These are phyloP conservation scores for Plotosus lineatus DNA, from an alignment of 2,113 vertebrate species.

Conservation along the genomic window DNA sequence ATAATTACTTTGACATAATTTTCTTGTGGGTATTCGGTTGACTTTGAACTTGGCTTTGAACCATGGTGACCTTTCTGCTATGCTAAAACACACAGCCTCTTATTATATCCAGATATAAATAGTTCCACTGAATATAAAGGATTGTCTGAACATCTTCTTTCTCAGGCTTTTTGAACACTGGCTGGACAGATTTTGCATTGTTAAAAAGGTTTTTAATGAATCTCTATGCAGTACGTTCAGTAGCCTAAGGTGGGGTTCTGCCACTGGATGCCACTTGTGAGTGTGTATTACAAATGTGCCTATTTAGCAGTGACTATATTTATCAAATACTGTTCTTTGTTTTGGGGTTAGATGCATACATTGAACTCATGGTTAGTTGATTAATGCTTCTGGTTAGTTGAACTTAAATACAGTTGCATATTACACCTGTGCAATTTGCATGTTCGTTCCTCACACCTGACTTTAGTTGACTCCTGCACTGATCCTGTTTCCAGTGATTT, in stretches of 20 bases:
- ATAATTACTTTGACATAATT: constrained; percentile 47
- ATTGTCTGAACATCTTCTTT: constrained; percentile 47
- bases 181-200: constrained; percentile 29
- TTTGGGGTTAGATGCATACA: background rate
- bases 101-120: constrained; percentile 55
- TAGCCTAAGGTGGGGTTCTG: constrained; percentile 49
- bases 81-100: constrained; percentile 52
- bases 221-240: constrained; percentile 38
- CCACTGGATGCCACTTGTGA: constrained; percentile 39
- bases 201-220: constrained; percentile 11
- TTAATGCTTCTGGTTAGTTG: background rate
- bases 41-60: constrained; percentile 46
- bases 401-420: constrained; percentile 6
- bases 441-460: background rate
- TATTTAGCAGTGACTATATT: background rate
- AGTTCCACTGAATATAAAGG: constrained; percentile 49
- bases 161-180: constrained; percentile 33
- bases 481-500: background rate
- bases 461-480: background rate
- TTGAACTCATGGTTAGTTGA: background rate
- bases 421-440: constrained; percentile 1
- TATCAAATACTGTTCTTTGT: background rate
- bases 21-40: constrained; percentile 38
- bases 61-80: constrained; percentile 27
- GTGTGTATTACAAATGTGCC: background rate